Conservation (phyloP, 2,888 invertebrate genomes). For the Dioctria linearis region DNA sequence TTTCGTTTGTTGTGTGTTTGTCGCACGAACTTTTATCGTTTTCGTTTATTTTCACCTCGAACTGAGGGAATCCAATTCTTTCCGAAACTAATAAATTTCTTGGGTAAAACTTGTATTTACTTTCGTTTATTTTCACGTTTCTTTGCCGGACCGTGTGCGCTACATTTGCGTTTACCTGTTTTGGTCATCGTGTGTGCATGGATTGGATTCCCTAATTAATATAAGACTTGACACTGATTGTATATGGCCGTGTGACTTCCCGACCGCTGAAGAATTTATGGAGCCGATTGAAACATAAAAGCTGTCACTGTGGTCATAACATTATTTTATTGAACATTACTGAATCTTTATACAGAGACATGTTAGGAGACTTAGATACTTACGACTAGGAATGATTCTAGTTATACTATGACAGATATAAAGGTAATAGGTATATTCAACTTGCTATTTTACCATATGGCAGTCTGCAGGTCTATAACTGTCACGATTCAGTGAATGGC, state of each 20-base stretch:
- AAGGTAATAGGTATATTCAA: neutral
- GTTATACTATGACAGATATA: no score
- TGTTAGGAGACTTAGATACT: neutral
- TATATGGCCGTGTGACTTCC: conserved; percentile 28
- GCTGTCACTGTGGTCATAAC: conserved; percentile 55
- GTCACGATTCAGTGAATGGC: conserved; percentile 16
- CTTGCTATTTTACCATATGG: conserved; percentile 35
- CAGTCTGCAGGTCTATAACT: neutral
- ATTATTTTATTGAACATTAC: conserved; percentile 54
- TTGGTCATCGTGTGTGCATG: neutral
- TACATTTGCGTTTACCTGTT: conserved; percentile 1
- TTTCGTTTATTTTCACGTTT: neutral
- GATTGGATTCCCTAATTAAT: conserved; percentile 28
- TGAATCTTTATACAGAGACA: neutral
- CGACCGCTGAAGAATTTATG: conserved; percentile 50
- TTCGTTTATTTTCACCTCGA: neutral
- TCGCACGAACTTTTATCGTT: conserved; percentile 36
- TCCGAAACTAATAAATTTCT: neutral
- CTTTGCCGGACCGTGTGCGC: neutral
- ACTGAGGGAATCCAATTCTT: neutral
- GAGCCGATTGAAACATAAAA: conserved; percentile 57
- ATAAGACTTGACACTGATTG: conserved; percentile 33
- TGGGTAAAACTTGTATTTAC: neutral
- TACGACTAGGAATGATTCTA: no score
- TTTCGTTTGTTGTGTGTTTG: conserved; percentile 38